Base-by-base conservation (phyloP, 2,113 vertebrate genomes). In the Crotalus tigris region DNA sequence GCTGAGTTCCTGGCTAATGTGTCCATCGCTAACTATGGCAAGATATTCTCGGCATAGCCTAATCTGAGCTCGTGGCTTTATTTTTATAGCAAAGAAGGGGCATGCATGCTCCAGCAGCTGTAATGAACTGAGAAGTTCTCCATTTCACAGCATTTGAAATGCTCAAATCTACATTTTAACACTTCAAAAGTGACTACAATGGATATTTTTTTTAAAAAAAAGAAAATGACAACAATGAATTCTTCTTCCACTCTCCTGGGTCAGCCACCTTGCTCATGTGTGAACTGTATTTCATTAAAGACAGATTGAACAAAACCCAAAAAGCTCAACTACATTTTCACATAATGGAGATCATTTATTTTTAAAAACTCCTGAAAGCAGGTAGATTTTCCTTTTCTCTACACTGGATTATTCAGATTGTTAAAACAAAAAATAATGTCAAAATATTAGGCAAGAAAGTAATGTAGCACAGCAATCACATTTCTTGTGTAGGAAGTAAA, bases 141-240 rank as follows among this genome's bases (percentile, higher is more conserved):
- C 87, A 87, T 90, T 90, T 94, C 91, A 90, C 75, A 89, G 86
- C 10, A 92, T 23, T 39, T 13, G 11, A 87, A 85, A 19, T 91
- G 90, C 54, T 13, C 61, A 91, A 93, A 92, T 85, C 0, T 59
- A 33, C 91, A 90, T 89, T 86, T 85, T 88, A 55, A 93, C 95
- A 95, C 92, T 94, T 88, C n/a, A 39, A 24, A 94, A 95, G 1
- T 8, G 90, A 1, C 89, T 11, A 51, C 39, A 4, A 57, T 58
- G 91, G 87, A 64, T 29, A 44, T 81, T 81, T 75, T 81, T 81
- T 53, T 81, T 9, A 8, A 49, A 51, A 39, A 39, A 39, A 49
- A 39, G 2, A 39, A 44, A 92, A 29, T 51, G 39, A 23, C 15
- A 1, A 21, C 53, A n/a, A 29, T 57, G 10, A 49, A 24, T 10